Percentiles rank a stretch among this genome's conserved stretches.
phyloP scores from a whole-genome alignment of 2,888 invertebrate genomes.

The Archips crataeganus region DNA sequence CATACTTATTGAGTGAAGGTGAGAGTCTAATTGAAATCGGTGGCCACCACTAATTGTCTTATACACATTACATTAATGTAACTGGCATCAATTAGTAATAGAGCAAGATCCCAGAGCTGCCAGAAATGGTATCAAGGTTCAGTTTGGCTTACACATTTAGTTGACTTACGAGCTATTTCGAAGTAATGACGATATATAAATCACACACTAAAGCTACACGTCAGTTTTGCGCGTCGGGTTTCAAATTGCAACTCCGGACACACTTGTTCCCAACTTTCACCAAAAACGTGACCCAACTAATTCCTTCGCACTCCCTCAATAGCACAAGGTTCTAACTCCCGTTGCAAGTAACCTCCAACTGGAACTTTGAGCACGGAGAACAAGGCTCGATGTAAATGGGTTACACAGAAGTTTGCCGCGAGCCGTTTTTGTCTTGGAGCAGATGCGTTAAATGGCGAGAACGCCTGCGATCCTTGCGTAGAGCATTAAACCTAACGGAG shows the following conservation, averaged over 20 bases:
- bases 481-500: not conserved
- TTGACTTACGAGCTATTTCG: no score
- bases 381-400: not conserved
- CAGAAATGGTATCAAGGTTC: no score
- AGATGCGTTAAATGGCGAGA: not conserved
- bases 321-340: not conserved
- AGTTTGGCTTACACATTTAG: no score
- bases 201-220: not conserved
- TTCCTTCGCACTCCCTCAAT: not conserved
- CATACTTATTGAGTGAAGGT: no score
- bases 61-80: no score
- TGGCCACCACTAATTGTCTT: no score
- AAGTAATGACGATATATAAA: no score
- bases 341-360: not conserved
- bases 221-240: not conserved
- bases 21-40: no score
- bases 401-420: not conserved
- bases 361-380: not conserved
- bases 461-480: not conserved
- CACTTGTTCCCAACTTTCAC: not conserved
- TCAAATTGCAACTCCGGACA: not conserved
- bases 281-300: slow-evolving; percentile 7
- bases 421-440: slow-evolving; percentile 4
- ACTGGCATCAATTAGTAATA: no score
- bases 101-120: no score